These are phyloP conservation scores for Axea sp. DNA, from an alignment of 2,888 invertebrate species.

Conservation along the genomic window DNA sequence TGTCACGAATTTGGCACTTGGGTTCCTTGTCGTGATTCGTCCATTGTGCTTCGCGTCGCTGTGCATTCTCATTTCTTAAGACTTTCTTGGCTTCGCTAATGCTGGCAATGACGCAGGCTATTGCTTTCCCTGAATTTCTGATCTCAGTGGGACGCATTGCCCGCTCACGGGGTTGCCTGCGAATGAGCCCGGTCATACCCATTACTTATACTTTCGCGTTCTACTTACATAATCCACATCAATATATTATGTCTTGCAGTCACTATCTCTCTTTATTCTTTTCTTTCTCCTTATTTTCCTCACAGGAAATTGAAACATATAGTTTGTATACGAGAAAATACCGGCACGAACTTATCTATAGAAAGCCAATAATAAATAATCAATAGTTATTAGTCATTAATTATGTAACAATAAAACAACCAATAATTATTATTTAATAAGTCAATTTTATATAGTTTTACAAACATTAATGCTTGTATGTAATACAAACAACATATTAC, in stretches of 20 bases:
- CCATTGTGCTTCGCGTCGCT: conserved; percentile 52
- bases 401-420: too few species aligned
- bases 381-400: too few species aligned
- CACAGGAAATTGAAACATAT: conserved; percentile 18
- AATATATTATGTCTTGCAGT: conserved; percentile 59
- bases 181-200: conserved; percentile 46
- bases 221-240: conserved; percentile 66
- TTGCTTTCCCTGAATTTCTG: conserved; percentile 58
- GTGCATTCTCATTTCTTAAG: conserved; percentile 58
- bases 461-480: too few species aligned
- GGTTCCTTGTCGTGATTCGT: conserved; percentile 23
- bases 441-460: too few species aligned
- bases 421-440: too few species aligned
- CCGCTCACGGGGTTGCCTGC: conserved; percentile 28
- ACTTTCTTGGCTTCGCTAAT: conserved; percentile 57
- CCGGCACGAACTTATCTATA: too few species aligned
- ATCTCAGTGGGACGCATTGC: conserved; percentile 54
- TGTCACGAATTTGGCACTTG: conserved; percentile 42
- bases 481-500: too few species aligned
- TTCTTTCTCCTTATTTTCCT: conserved; percentile 4
- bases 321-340: too few species aligned
- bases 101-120: conserved; percentile 57
- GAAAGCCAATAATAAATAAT: too few species aligned
- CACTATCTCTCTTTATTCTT: background rate
- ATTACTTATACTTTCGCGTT: conserved; percentile 64